These are phyloP conservation scores for Phortica magna DNA, from an alignment of 2,888 invertebrate species.

Conservation along the genomic window DNA sequence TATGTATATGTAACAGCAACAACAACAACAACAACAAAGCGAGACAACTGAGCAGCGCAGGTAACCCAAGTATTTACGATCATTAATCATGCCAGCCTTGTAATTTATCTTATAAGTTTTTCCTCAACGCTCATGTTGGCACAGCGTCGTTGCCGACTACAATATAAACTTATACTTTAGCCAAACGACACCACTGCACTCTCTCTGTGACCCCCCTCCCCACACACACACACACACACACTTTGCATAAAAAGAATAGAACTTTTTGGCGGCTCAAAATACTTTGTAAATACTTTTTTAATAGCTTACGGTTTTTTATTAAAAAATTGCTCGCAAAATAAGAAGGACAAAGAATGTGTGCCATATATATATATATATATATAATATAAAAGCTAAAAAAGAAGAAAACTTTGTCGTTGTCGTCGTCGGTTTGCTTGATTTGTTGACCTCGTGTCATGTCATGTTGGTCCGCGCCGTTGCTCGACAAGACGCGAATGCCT, in stretches of 20 bases:
- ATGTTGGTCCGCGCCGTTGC: constrained; percentile 37
- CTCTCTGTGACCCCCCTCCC: neutral
- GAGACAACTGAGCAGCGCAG: constrained; percentile 5
- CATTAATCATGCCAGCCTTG: constrained; percentile 66
- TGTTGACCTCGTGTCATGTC: constrained; percentile 37
- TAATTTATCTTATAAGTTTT: constrained; percentile 65
- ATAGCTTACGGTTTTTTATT: constrained; percentile 67
- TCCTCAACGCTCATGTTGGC: constrained; percentile 21
- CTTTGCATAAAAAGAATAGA: constrained; percentile 18
- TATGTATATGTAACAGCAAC: constrained; percentile 12
- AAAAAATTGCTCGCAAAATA: constrained; percentile 40
- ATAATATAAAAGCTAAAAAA: constrained; percentile 7
- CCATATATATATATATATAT: too few relatives aligned
- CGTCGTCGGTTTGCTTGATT: constrained; percentile 21
- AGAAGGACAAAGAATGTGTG: neutral
- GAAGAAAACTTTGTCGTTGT: constrained; percentile 60
- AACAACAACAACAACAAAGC: neutral
- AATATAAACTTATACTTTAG: constrained; percentile 14
- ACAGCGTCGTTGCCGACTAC: neutral
- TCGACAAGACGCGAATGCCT: neutral
- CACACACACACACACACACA: constrained; percentile 36
- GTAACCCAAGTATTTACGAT: constrained; percentile 47
- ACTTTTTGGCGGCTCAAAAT: constrained; percentile 49
- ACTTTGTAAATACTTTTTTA: constrained; percentile 70
- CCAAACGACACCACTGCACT: constrained; percentile 34